Conservation (phyloP, 1,140 invertebrate genomes). For the Scaptomyza pallida region DNA sequence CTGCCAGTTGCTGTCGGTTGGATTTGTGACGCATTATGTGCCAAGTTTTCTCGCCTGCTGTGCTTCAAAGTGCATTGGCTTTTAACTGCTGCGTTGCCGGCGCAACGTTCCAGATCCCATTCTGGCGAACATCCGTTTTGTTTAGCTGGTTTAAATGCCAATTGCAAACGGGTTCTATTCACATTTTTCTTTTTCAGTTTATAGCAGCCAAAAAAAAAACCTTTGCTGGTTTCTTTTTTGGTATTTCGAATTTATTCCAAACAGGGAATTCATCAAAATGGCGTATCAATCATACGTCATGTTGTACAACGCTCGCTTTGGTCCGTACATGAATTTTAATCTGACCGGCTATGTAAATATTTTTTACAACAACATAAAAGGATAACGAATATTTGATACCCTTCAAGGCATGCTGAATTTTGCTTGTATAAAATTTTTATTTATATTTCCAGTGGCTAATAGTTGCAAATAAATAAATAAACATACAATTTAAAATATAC, state of each 20-base stretch:
- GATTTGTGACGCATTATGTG: conserved; percentile 62
- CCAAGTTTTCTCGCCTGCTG: conserved; percentile 58
- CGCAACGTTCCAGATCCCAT: neutral
- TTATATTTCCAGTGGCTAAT: too few species aligned
- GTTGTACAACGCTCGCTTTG: conserved; percentile 28
- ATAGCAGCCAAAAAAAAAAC: neutral
- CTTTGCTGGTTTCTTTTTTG: neutral
- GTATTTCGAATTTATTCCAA: neutral
- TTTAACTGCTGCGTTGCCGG: conserved; percentile 37
- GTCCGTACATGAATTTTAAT: conserved; percentile 51
- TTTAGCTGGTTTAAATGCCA: conserved; percentile 62
- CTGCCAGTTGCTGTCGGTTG: conserved; percentile 5
- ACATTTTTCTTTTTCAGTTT: conserved; percentile 18
- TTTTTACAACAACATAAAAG: conserved; percentile 29
- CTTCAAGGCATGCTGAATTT: too few species aligned
- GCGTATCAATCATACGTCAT: conserved; percentile 70
- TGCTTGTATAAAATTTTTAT: too few species aligned
- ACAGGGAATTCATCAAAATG: conserved; percentile 23
- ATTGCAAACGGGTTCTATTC: conserved; percentile 32
- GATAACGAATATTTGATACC: conserved; percentile 2
- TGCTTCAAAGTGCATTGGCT: conserved; percentile 47
- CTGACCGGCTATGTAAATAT: conserved; percentile 37
- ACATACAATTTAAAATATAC: too few species aligned
- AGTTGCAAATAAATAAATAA: too few species aligned
- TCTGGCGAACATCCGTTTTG: conserved; percentile 4